Conservation (phyloP, 2,888 invertebrate genomes). For the Ornithoptera priamus region DNA sequence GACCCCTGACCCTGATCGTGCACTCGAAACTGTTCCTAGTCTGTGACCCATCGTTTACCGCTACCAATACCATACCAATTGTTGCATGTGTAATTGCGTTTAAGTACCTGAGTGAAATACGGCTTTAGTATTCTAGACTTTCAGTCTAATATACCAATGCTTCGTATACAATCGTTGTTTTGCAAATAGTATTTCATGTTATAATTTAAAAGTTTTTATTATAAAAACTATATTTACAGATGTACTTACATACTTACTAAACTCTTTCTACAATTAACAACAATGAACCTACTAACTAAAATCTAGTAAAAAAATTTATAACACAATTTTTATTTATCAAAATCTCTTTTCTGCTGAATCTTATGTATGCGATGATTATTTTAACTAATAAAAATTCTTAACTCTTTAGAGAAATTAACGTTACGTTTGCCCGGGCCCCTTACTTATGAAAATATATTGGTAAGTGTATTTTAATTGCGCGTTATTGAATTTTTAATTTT, state of each 20-base stretch:
- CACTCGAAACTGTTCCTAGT: conserved; percentile 55
- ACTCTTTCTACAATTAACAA: no score
- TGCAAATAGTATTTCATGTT: no score
- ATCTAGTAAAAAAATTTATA: no score
- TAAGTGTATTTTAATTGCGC: background rate
- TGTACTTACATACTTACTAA: no score
- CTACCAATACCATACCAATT: conserved; percentile 66
- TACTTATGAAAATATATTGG: background rate
- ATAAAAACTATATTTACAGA: no score
- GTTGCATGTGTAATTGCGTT: conserved; percentile 56
- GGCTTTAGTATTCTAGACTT: background rate
- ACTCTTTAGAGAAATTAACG: background rate
- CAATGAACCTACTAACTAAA: no score
- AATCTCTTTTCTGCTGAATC: no score
- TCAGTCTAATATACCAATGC: no score
- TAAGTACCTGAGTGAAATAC: conserved; percentile 46
- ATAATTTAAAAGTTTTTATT: no score
- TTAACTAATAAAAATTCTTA: background rate
- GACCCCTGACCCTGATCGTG: conserved; percentile 58
- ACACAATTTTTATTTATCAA: no score
- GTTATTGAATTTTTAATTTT: background rate
- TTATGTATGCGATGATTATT: background rate
- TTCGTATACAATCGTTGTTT: no score
- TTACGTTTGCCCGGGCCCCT: background rate
- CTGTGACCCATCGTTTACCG: conserved; percentile 63